Percentiles rank a stretch among this genome's conserved stretches.
phyloP scores from a whole-genome alignment of 2,888 invertebrate genomes.

The Laspeyria flexula region DNA sequence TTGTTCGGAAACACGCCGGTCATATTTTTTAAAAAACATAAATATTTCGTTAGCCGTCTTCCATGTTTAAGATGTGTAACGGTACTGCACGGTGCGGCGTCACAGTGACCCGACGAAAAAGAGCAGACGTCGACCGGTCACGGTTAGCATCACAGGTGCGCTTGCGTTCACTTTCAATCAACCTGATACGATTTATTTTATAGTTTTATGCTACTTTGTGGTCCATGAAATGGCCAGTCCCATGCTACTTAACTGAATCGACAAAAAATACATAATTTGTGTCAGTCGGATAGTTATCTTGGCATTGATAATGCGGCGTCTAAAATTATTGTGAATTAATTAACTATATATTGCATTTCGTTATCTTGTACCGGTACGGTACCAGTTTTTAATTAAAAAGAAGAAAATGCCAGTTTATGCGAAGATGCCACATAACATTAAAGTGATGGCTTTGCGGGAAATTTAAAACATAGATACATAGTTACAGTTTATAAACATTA shows the following conservation, averaged over 20 bases:
- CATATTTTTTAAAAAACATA: slow-evolving; percentile 30
- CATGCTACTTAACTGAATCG: slow-evolving; percentile 29
- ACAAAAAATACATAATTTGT: slow-evolving; percentile 23
- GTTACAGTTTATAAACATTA: too few relatives aligned
- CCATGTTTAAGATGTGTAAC: slow-evolving; percentile 62
- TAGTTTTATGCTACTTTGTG: slow-evolving; percentile 47
- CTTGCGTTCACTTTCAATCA: slow-evolving; percentile 78
- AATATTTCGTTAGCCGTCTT: slow-evolving; percentile 43
- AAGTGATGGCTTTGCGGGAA: slow-evolving; percentile 50
- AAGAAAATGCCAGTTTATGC: slow-evolving; percentile 52
- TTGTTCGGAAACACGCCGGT: slow-evolving; percentile 27
- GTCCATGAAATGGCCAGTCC: slow-evolving; percentile 20
- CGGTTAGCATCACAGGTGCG: slow-evolving; percentile 74
- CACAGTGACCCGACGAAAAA: slow-evolving; percentile 75
- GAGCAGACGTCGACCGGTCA: slow-evolving; percentile 69
- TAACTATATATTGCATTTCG: slow-evolving; percentile 32
- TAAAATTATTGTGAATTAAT: slow-evolving; percentile 45
- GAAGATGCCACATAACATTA: slow-evolving; percentile 47
- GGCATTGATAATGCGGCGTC: slow-evolving; percentile 14
- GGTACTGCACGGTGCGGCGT: slow-evolving; percentile 66
- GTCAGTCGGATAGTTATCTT: slow-evolving; percentile 19
- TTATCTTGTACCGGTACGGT: slow-evolving; percentile 43
- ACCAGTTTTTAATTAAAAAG: slow-evolving; percentile 58
- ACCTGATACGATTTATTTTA: slow-evolving; percentile 65
- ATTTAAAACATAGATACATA: slow-evolving; percentile 49